Percentiles rank a stretch among this genome's conserved stretches.
phyloP scores from a whole-genome alignment of 2,113 vertebrate species.

The Anguilla japonica region DNA sequence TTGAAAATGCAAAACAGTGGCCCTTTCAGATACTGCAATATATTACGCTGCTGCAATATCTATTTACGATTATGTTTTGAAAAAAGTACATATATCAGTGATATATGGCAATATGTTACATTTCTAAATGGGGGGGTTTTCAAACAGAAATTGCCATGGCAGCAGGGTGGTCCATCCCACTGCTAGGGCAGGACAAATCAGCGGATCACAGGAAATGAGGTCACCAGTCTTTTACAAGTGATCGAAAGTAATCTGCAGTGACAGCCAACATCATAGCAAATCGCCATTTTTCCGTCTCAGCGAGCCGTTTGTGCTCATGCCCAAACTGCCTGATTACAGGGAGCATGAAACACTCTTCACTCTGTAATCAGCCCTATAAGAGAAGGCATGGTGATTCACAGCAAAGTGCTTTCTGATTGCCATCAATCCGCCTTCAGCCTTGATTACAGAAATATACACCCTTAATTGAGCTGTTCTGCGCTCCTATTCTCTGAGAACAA shows the following conservation, averaged over 20 bases:
- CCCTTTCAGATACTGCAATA: too few species aligned
- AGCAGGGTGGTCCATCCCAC: too few species aligned
- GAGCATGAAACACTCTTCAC: not conserved
- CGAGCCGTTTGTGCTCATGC: not conserved
- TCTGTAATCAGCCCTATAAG: conserved; percentile 15
- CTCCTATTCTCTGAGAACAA: not conserved
- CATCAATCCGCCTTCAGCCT: too few species aligned
- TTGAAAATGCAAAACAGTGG: too few species aligned
- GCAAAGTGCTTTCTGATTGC: too few species aligned
- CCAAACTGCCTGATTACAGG: not conserved
- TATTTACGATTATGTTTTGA: too few species aligned
- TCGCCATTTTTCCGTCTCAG: not conserved
- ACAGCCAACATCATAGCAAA: not conserved
- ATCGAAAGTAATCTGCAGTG: not conserved
- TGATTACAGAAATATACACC: not conserved
- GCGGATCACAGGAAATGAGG: not conserved
- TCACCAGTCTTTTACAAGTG: not conserved
- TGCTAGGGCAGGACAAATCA: not conserved
- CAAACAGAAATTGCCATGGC: too few species aligned
- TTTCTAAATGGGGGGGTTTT: too few species aligned
- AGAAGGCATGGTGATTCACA: conserved; percentile 3
- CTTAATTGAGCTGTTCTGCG: not conserved
- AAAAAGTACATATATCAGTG: too few species aligned
- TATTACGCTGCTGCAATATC: too few species aligned
- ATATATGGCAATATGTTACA: too few species aligned